phyloP scores from a whole-genome alignment of 2,113 vertebrate species.

The Lamprologus ornatipinnis region DNA sequence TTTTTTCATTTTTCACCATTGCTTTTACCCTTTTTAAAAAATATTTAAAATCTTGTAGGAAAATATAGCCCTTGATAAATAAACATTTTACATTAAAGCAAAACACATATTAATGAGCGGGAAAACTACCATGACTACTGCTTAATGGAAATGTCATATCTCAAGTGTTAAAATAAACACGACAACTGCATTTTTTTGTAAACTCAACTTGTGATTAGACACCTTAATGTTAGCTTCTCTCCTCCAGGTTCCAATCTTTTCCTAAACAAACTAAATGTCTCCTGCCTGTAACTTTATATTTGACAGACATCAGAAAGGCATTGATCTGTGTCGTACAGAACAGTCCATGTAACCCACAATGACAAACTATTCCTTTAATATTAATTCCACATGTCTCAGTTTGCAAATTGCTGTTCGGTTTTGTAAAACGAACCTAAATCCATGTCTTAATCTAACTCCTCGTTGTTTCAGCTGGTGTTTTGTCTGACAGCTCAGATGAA shows the following conservation, averaged over 20 bases:
- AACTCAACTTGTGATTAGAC: background rate
- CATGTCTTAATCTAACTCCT: background rate
- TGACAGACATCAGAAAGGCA: background rate
- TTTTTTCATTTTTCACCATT: background rate
- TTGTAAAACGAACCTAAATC: background rate
- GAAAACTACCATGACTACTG: background rate
- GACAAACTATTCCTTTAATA: background rate
- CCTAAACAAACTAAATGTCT: background rate
- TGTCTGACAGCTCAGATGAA: background rate
- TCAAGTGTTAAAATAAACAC: background rate
- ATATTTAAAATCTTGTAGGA: background rate
- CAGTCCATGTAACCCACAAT: background rate
- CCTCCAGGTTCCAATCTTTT: background rate
- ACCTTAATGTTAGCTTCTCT: background rate
- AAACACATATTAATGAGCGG: background rate
- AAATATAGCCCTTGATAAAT: background rate
- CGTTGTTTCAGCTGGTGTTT: background rate
- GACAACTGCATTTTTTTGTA: background rate
- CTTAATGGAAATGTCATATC: background rate
- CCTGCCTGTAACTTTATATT: background rate
- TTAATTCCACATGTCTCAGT: background rate
- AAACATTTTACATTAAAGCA: background rate
- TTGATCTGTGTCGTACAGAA: background rate
- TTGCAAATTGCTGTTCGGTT: background rate
- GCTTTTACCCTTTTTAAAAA: background rate